phyloP scores from a whole-genome alignment of 2,113 vertebrate genomes.

The Callospermophilus lateralis region DNA sequence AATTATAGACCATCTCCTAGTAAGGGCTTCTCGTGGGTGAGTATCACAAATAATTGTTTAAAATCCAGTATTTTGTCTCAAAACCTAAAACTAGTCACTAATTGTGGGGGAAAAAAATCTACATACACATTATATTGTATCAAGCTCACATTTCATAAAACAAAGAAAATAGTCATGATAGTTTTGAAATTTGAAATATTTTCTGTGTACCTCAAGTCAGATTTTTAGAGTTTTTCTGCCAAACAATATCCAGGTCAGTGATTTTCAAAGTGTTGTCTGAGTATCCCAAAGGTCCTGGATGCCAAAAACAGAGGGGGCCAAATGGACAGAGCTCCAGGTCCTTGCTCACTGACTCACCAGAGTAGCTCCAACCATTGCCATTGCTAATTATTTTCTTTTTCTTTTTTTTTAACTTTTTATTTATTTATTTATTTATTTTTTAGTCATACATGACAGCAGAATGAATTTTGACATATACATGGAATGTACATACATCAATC shows the following conservation, averaged over 20 bases:
- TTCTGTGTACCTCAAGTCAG: neutral
- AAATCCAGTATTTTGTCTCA: slow-evolving; percentile 5
- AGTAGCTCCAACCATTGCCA: neutral
- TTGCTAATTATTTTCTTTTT: neutral
- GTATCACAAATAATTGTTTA: slow-evolving; percentile 28
- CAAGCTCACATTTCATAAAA: slow-evolving; percentile 33
- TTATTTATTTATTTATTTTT: too few relatives aligned
- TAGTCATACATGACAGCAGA: too few relatives aligned
- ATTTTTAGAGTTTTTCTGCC: slow-evolving; percentile 9
- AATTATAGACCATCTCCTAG: neutral
- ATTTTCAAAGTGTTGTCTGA: neutral
- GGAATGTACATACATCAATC: too few relatives aligned
- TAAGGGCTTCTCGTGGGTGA: slow-evolving; percentile 22
- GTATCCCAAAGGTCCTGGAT: neutral
- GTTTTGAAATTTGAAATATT: slow-evolving; percentile 43
- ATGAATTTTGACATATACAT: too few relatives aligned
- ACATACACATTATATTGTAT: neutral
- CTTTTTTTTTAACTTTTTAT: too few relatives aligned
- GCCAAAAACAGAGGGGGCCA: neutral
- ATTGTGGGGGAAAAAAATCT: neutral
- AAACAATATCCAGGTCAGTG: neutral
- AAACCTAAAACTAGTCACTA: neutral
- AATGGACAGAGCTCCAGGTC: neutral
- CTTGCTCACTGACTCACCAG: neutral
- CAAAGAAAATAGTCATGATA: neutral